These are phyloP conservation scores for Merluccius polli DNA, from an alignment of 2,797 vertebrate species.

Conservation along the genomic window DNA sequence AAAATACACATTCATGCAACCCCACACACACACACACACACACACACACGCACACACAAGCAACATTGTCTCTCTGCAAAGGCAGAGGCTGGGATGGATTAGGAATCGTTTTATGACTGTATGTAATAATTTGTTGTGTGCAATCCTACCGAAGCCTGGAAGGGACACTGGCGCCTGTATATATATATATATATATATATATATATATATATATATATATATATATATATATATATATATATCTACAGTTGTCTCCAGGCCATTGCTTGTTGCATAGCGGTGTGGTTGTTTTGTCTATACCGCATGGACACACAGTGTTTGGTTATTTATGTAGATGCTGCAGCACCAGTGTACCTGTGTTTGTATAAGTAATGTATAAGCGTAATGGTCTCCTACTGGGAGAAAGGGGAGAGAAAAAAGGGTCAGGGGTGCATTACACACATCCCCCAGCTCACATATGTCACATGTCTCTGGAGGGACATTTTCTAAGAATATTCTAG, in stretches of 20 bases:
- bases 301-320: background rate
- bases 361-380: background rate
- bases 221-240: background rate
- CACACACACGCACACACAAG: background rate
- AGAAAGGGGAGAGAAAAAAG: slow-evolving; percentile 37
- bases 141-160: background rate
- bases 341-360: background rate
- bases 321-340: background rate
- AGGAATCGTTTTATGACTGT: background rate
- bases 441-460: slow-evolving; percentile 10
- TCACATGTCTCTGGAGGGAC: slow-evolving; percentile 35
- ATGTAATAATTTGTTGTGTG: background rate
- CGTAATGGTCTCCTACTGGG: slow-evolving; percentile 13
- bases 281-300: background rate
- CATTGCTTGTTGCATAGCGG: slow-evolving; percentile 20
- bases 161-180: background rate
- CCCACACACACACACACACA: background rate
- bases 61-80: slow-evolving; percentile 11
- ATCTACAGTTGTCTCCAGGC: background rate
- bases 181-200: background rate
- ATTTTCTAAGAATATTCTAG: slow-evolving; percentile 47
- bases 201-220: background rate
- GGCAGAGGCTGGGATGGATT: background rate
- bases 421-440: slow-evolving; percentile 24
- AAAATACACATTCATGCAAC: slow-evolving; percentile 45